Evolutionary conservation across 1,140 invertebrate genomes (phyloP).

Genomic region (Caenorhabditis latens): DNA sequence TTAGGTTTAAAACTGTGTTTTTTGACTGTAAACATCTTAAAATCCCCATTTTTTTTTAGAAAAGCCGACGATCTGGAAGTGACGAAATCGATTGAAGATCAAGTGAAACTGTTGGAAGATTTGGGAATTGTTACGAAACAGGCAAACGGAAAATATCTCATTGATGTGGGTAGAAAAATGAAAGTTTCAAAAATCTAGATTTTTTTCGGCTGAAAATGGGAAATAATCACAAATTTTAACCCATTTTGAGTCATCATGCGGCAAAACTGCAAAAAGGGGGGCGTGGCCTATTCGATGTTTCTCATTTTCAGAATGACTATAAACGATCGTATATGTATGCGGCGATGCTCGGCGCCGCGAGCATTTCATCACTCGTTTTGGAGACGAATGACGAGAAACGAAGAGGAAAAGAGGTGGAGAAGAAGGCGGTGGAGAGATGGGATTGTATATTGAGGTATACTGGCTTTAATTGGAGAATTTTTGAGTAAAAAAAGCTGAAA

Average conservation of each 20-base stretch:
- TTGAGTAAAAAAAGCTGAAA: conserved; percentile 16
- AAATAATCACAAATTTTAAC: too few species aligned
- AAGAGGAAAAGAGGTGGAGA: conserved; percentile 57
- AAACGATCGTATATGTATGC: conserved; percentile 56
- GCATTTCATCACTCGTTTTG: conserved; percentile 15
- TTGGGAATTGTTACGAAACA: conserved; percentile 2
- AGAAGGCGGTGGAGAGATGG: conserved; percentile 65
- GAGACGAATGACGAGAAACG: conserved; percentile 46
- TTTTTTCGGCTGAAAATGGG: neutral
- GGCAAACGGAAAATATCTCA: neutral
- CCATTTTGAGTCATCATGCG: too few species aligned
- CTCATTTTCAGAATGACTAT: conserved; percentile 54
- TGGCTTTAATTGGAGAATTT: conserved; percentile 4
- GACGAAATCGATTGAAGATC: conserved; percentile 7
- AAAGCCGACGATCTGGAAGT: conserved; percentile 18
- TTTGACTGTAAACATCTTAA: too few species aligned
- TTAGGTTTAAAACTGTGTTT: too few species aligned
- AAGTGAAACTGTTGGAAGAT: conserved; percentile 23
- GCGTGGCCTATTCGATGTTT: too few species aligned
- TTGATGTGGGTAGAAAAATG: conserved; percentile 41
- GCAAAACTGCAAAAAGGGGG: too few species aligned
- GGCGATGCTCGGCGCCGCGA: conserved; percentile 51
- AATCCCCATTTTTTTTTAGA: neutral
- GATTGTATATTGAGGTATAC: conserved; percentile 66
- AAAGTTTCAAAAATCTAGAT: too few species aligned